These are phyloP conservation scores for Nasua narica DNA, from an alignment of 2,797 vertebrate species.

Conservation along the genomic window DNA sequence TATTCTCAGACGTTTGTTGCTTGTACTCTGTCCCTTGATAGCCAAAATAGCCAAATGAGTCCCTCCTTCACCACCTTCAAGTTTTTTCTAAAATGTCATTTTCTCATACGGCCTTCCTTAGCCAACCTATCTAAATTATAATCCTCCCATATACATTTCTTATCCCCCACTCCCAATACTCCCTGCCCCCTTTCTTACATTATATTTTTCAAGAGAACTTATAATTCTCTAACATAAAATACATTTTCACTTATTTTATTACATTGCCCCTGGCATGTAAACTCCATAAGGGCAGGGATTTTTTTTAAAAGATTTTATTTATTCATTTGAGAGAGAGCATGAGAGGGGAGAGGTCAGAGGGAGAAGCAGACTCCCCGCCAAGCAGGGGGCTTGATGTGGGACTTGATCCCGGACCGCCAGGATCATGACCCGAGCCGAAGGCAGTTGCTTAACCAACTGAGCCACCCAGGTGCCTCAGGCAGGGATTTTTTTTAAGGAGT, in stretches of 20 bases:
- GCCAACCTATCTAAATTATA: neutral
- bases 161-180: neutral
- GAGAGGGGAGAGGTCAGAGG: too few species aligned
- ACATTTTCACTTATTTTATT: neutral
- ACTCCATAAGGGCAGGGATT: neutral
- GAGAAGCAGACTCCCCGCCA: too few species aligned
- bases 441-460: too few species aligned
- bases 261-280: neutral
- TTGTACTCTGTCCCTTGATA: neutral
- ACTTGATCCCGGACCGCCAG: too few species aligned
- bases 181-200: neutral
- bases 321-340: too few species aligned
- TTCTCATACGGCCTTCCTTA: neutral
- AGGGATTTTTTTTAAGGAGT: neutral
- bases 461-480: neutral
- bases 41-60: neutral
- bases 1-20: neutral
- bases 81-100: neutral
- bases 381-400: too few species aligned
- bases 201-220: neutral
- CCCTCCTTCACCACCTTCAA: neutral
- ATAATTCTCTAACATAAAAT: neutral
- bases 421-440: too few species aligned
- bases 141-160: neutral
- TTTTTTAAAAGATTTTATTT: too few species aligned